Base-by-base conservation (phyloP, 2,888 invertebrate species). In the Imbricaverruca yamaguchii region DNA sequence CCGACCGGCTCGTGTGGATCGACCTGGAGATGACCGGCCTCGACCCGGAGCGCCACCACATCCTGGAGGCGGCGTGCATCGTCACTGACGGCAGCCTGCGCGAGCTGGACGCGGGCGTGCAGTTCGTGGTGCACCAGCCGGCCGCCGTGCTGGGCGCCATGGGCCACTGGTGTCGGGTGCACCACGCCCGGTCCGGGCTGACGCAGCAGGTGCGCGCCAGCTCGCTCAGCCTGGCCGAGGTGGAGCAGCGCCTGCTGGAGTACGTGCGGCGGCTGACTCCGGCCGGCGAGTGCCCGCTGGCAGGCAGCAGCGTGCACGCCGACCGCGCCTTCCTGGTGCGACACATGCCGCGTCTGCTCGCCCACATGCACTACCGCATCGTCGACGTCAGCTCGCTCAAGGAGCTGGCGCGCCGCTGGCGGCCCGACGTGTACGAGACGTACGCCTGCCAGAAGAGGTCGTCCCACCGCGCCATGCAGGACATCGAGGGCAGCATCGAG, bases 311-410 rank as follows among this genome's bases (percentile, higher is more conserved):
- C 81, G 90, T 97, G 8, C 93, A 94, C 85, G 92, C 93, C 90
- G 98, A 98, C 87, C 90, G 94, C 83, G 84, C 92, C 81, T 98
- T 98, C 87, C 86, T 98, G 55, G 86, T 87, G 18, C 93, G 93
- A 87, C 92, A 93, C 86, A 95, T 97, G 94, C 96, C 96, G 0
- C 89, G 84, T 77, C 88, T 98, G 11, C 87, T 93, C 86, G 86
- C 90, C 0, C 94, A 95, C 86, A 88, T 98, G 84, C 96, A 98
- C 87, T 97, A 98, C 87, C 91, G 98, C 85, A 92, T 95, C 78
- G 92, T 99, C 83, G 98, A 98, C 89, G 96, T 97, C 4, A 94
- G 94, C 63, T 91, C 94, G 0, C 88, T 98, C 25, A 97, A 97
- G 87, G 97, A 97, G 87, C 87, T 98, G 55, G 78, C 78, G 23